Evolutionary conservation across 2,797 vertebrate species (phyloP).

Genomic region (Clarias fuscus): DNA sequence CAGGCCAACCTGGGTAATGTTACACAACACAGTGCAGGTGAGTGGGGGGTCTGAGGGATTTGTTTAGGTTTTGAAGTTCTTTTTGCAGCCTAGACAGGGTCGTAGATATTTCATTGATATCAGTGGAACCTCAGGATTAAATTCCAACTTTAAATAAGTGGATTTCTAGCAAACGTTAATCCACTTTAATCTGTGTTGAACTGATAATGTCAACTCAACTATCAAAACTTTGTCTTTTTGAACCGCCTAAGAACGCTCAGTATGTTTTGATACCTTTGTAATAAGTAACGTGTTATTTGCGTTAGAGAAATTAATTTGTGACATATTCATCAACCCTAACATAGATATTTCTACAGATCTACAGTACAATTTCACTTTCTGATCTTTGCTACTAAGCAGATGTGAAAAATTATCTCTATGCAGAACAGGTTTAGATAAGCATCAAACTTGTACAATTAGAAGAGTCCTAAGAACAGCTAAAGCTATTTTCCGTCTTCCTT

Average conservation of each 20-base stretch:
- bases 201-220: not conserved
- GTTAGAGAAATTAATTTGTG: not conserved
- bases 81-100: slow-evolving; percentile 20
- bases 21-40: slow-evolving; percentile 67
- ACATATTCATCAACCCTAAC: not conserved
- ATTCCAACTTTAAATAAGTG: not conserved
- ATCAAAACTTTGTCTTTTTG: not conserved
- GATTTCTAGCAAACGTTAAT: not conserved
- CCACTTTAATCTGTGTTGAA: not conserved
- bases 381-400: slow-evolving; percentile 67
- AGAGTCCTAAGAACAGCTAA: slow-evolving; percentile 68
- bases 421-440: slow-evolving; percentile 65
- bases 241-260: not conserved
- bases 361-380: slow-evolving; percentile 41
- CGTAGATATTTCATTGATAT: not conserved
- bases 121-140: not conserved
- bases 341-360: slow-evolving; percentile 29
- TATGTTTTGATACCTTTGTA: slow-evolving; percentile 25
- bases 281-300: not conserved
- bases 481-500: slow-evolving; percentile 67
- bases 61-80: slow-evolving; percentile 43
- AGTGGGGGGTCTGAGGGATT: slow-evolving; percentile 55
- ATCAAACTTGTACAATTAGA: slow-evolving; percentile 70
- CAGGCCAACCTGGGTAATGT: slow-evolving; percentile 62
- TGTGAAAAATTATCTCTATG: slow-evolving; percentile 67